These are phyloP conservation scores for Cephalopholis sonnerati DNA, from an alignment of 2,113 vertebrate species.

Conservation along the genomic window DNA sequence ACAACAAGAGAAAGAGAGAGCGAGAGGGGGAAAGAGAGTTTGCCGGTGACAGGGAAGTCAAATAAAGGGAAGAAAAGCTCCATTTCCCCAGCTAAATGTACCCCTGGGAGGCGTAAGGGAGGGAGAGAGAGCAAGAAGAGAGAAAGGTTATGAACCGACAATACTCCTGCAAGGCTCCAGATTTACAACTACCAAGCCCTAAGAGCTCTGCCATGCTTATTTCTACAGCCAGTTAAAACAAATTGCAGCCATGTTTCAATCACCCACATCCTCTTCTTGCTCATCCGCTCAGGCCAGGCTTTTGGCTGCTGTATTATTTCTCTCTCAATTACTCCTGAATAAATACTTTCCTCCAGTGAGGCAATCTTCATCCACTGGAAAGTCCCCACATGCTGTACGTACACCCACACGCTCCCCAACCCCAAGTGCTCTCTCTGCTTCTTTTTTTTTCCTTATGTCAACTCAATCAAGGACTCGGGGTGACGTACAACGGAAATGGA, in stretches of 20 bases:
- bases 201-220: constrained; percentile 81
- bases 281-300: constrained; percentile 64
- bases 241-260: constrained; percentile 83
- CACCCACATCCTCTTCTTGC: constrained; percentile 71
- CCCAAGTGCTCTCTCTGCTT: constrained; percentile 15
- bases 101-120: constrained; percentile 79
- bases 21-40: constrained; percentile 42
- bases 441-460: constrained; percentile 43
- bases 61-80: constrained; percentile 82
- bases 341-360: constrained; percentile 79
- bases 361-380: constrained; percentile 69
- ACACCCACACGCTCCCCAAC: constrained; percentile 43
- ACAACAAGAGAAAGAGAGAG: constrained; percentile 41
- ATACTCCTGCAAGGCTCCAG: constrained; percentile 72
- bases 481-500: constrained; percentile 30
- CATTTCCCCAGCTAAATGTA: constrained; percentile 79
- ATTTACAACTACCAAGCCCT: constrained; percentile 80
- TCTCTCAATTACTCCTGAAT: constrained; percentile 79
- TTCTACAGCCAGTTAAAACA: constrained; percentile 87
- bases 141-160: constrained; percentile 80
- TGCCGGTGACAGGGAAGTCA: constrained; percentile 75
- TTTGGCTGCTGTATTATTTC: constrained; percentile 76
- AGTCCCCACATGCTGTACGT: constrained; percentile 60
- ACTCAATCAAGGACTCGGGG: constrained; percentile 2
- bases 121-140: constrained; percentile 67